Base-by-base conservation (phyloP, 1,140 invertebrate species). In the Temnothorax curvispinosus region DNA sequence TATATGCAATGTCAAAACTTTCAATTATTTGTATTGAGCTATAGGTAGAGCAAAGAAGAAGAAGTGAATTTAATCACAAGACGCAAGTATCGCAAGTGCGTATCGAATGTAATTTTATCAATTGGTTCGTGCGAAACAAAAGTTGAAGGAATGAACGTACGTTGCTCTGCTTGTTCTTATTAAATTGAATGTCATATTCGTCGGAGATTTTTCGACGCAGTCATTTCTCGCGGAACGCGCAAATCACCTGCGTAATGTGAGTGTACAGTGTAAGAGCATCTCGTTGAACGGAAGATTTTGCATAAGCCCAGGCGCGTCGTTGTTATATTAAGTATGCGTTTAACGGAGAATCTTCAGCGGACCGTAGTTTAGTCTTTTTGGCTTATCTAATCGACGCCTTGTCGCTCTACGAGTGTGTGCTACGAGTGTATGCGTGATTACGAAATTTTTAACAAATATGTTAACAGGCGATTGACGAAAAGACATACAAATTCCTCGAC, bases 401-500 rank as follows among this genome's bases (percentile, higher is more conserved):
- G 71, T 76, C 77, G 87, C 27, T 27, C 87, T 69, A 50, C n/a
- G 65, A 69, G 35, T 80, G 67, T 35, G 76, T 87, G 64, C 75
- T 74, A 62, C 27, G 75, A 69, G 58, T 76, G 89, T 77, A 58
- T 47, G 77, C 64, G 87, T 88, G 56, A 82, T 80, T 76, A 86
- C 77, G 76, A 88, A 80, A 86, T 88, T 91, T 81, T 81, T 72
- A 82, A 90, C 67, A 62, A 64, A 87, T 86, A 87, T 74, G 74
- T 88, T 78, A 75, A 86, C 71, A 86, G 74, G 84, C 76, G 86
- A 85, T 58, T 67, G 84, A 89, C 78, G 85, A 87, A 90, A 90
- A 94, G 88, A 92, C 93, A 94, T 92, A 94, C 92, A 95, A 95
- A 95, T 93, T 94, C 94, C 93, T 95, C 91, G 93, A 94, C 91